Percentiles rank a stretch among this genome's conserved stretches.
Conservation (phyloP, 2,797 vertebrate genomes). For the Pangasius krempfi region DNA sequence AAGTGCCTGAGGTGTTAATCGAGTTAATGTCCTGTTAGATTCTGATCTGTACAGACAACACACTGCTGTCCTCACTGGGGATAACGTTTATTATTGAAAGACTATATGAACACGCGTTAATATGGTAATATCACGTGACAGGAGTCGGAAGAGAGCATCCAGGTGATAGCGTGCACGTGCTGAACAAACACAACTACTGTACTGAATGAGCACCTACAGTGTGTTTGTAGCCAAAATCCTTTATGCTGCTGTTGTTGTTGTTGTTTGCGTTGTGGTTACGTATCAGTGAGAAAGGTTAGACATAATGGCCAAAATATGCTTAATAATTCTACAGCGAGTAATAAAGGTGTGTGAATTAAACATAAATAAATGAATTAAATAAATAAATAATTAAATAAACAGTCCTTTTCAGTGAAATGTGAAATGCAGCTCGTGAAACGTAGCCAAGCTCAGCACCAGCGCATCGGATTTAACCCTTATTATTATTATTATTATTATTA, state of each 20-base stretch:
- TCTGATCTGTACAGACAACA: background rate
- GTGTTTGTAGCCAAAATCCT: background rate
- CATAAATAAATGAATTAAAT: background rate
- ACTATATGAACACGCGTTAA: background rate
- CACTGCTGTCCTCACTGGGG: too few relatives aligned
- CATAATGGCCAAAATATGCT: background rate
- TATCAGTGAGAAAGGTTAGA: background rate
- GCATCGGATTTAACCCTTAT: background rate
- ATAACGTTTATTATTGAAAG: background rate
- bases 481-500: slow-evolving; percentile 7
- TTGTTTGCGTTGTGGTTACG: background rate
- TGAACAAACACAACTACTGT: background rate
- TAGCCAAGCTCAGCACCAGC: background rate
- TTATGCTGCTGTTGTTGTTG: background rate
- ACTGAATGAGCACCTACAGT: background rate
- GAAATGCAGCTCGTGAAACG: background rate
- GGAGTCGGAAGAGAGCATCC: background rate
- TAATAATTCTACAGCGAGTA: background rate
- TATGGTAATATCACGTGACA: background rate
- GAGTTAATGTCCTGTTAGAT: background rate
- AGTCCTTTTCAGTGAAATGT: background rate
- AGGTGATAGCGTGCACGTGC: slow-evolving; percentile 9
- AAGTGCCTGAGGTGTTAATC: background rate
- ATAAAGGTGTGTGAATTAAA: background rate
- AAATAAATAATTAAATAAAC: background rate